These are phyloP conservation scores for Sipha maydis DNA, from an alignment of 2,888 invertebrate genomes.

Conservation along the genomic window DNA sequence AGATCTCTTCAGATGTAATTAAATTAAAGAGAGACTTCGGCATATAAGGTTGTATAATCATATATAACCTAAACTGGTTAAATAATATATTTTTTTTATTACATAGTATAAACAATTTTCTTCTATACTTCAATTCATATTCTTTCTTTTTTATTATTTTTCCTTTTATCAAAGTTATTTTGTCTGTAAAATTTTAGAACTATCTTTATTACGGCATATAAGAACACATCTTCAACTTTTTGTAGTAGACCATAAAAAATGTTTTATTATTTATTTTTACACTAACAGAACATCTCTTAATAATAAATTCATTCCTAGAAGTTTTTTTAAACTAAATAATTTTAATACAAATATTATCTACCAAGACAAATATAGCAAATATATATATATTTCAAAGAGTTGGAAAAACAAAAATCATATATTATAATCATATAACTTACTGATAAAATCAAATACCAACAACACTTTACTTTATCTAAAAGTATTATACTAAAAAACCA, in stretches of 20 bases:
- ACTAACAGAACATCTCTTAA: not conserved
- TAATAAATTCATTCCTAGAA: constrained; percentile 15
- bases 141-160: constrained; percentile 44
- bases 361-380: not conserved
- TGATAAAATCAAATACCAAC: no score
- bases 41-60: not conserved
- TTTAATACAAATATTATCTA: constrained; percentile 14
- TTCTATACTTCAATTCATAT: constrained; percentile 16
- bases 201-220: constrained; percentile 26
- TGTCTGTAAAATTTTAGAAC: constrained; percentile 28
- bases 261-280: constrained; percentile 18
- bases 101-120: constrained; percentile 18
- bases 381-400: not conserved
- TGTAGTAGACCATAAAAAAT: constrained; percentile 34
- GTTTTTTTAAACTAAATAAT: constrained; percentile 27
- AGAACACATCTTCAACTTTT: constrained; percentile 47
- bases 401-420: not conserved
- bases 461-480: not conserved
- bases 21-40: not conserved
- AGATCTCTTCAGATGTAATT: not conserved
- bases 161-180: constrained; percentile 32
- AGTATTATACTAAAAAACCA: not conserved
- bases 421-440: not conserved
- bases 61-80: not conserved
- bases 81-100: constrained; percentile 20